Percentiles rank a stretch among this genome's conserved stretches.
phyloP scores from a whole-genome alignment of 1,140 invertebrate genomes.

The Scaptomyza graminum region DNA sequence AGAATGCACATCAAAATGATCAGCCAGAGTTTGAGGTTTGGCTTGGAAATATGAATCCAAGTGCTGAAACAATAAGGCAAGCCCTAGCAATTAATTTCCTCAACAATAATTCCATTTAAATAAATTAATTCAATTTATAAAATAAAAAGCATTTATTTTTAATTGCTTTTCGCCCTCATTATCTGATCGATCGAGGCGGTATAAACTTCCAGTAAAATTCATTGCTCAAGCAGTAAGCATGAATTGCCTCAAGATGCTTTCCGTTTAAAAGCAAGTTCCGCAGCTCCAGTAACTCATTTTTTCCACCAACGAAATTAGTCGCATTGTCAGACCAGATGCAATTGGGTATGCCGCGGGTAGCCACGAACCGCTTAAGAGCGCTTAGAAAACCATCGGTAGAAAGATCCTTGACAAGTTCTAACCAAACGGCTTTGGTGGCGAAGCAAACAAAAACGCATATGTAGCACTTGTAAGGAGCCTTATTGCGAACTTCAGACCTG shows the following conservation, averaged over 20 bases:
- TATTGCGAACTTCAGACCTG: slow-evolving; percentile 8
- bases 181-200: slow-evolving; percentile 10
- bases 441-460: slow-evolving; percentile 64
- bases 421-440: slow-evolving; percentile 67
- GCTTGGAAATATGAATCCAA: no score
- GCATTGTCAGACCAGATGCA: slow-evolving; percentile 77
- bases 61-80: no score
- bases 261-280: slow-evolving; percentile 9
- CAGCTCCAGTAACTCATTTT: no score
- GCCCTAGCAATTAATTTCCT: no score
- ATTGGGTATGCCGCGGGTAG: slow-evolving; percentile 59
- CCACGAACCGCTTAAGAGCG: slow-evolving; percentile 69
- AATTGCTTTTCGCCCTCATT: no score
- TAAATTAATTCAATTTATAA: no score
- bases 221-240: slow-evolving; percentile 7
- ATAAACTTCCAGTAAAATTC: slow-evolving; percentile 11
- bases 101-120: no score
- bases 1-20: no score
- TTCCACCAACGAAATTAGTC: slow-evolving; percentile 71
- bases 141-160: no score
- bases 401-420: slow-evolving; percentile 65
- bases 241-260: slow-evolving; percentile 1
- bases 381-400: slow-evolving; percentile 64
- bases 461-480: slow-evolving; percentile 27
- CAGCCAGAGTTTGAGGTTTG: no score